phyloP scores from a whole-genome alignment of 2,888 invertebrate genomes.

The Zeuzera pyrina region DNA sequence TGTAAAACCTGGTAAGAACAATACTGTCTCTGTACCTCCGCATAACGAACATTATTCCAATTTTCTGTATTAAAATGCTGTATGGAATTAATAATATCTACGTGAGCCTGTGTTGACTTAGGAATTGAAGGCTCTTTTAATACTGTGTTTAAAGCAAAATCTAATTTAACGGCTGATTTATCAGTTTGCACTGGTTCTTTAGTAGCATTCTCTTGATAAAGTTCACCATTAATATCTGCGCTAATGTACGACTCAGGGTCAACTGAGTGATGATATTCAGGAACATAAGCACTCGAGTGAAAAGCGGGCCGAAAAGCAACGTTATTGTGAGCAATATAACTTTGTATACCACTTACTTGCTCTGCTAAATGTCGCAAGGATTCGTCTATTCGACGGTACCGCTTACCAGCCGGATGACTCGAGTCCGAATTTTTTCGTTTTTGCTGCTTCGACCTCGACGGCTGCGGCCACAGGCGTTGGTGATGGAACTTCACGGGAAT shows the following conservation, averaged over 20 bases:
- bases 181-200: not conserved
- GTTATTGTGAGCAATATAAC: not conserved
- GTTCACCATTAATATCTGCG: not conserved
- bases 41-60: not conserved
- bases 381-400: too few relatives aligned
- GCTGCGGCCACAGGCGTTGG: too few relatives aligned
- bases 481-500: too few relatives aligned
- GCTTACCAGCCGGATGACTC: not conserved
- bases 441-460: not conserved
- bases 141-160: not conserved
- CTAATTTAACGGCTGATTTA: too few relatives aligned
- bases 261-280: not conserved
- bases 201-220: not conserved
- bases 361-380: not conserved
- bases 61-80: not conserved
- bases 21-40: not conserved
- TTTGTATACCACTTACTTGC: not conserved
- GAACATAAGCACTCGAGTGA: not conserved
- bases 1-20: not conserved
- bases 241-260: too few relatives aligned
- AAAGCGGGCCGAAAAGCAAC: not conserved
- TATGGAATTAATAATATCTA: not conserved
- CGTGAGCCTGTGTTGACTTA: not conserved
- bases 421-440: not conserved
- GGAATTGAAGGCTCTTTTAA: not conserved